These are phyloP conservation scores for Manis pentadactyla DNA, from an alignment of 2,797 vertebrate genomes.

Conservation along the genomic window DNA sequence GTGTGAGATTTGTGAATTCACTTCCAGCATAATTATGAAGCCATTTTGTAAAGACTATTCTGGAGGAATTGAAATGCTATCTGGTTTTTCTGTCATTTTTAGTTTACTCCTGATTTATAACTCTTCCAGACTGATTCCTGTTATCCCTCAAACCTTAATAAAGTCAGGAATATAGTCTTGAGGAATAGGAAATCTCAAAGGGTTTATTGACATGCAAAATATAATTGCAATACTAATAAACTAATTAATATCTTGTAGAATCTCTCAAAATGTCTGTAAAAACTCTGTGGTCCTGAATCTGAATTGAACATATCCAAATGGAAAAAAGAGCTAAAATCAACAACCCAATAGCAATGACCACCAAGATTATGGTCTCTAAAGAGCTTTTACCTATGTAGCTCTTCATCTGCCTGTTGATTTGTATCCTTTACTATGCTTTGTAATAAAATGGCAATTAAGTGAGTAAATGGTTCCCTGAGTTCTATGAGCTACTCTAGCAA, in stretches of 20 bases:
- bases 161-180: background rate
- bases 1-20: background rate
- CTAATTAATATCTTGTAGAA: background rate
- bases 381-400: background rate
- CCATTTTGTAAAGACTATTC: background rate
- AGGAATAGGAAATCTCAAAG: slow-evolving; percentile 1
- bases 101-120: slow-evolving; percentile 7
- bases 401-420: background rate
- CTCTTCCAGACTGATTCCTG: background rate
- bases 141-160: background rate
- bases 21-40: background rate
- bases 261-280: background rate
- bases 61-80: background rate
- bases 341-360: no score
- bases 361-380: no score
- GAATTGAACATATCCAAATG: background rate
- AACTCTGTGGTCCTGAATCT: no score
- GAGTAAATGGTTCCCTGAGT: background rate
- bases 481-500: background rate
- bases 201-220: background rate
- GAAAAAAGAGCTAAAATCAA: no score
- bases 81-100: background rate
- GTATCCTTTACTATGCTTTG: background rate
- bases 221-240: background rate
- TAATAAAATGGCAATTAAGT: background rate